Base-by-base conservation (phyloP, 2,888 invertebrate genomes). In the Phalangium opilio region DNA sequence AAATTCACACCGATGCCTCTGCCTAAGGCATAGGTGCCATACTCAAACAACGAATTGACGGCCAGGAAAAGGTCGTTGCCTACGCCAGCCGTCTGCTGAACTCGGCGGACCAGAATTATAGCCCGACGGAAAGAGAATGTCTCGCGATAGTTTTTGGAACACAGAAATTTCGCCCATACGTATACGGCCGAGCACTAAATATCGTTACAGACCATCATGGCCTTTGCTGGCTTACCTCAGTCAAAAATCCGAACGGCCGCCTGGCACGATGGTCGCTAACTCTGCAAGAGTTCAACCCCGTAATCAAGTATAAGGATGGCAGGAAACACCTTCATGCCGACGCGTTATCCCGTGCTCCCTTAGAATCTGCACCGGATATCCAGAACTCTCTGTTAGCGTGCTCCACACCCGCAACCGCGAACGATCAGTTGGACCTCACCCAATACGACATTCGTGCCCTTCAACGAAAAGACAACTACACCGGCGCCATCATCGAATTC, bases 91-190 rank as follows among this genome's bases (percentile, higher is more conserved):
- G 27, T 4, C 27, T 27, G 8, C 27, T 27, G 4, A 27, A 27
- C 8, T 27, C 27, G 4, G 59, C 61, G 1, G 66, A 66, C 54
- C 50, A 56, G 12, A 58, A 55, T 18, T 65, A 62, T 47, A 60
- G 62, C 19, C 61, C 61, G 1, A 62, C 64, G 32, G 66, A 69
- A 27, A 45, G 65, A 17, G 67, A 64, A 49, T 60, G 59, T 0
- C 50, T 67, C 7, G 64, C 66, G 0, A 59, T 60, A 38, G 62
- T 56, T 1, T 57, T 54, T 21, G 54, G 60, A 0, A 44, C 65
- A 21, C 49, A 58, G 27, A 56, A 62, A 44, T 64, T 67, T 51
- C 49, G 65, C 21, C 55, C 60, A 0, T 67, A 64, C 39, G 32
- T 67, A 1, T 51, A 61, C 11, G 64, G 64, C 2, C 55, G 50